These are phyloP conservation scores for Ceratothoa steindachneri DNA, from an alignment of 2,888 invertebrate species.

Conservation along the genomic window DNA sequence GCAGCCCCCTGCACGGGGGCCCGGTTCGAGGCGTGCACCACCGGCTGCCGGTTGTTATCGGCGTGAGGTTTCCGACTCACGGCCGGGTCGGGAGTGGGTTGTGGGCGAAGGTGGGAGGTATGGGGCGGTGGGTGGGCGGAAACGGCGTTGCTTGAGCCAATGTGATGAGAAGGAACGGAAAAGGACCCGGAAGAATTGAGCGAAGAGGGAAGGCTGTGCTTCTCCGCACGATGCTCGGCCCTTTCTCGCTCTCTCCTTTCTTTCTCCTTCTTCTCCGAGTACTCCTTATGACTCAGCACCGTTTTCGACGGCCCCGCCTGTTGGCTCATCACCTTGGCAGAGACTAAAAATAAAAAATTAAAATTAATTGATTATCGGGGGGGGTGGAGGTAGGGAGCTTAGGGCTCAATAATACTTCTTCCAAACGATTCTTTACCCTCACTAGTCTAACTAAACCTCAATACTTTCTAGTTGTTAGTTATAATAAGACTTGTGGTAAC, in stretches of 20 bases:
- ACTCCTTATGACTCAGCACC: slow-evolving; percentile 21
- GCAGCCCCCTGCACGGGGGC: slow-evolving; percentile 9
- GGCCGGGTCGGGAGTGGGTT: slow-evolving; percentile 8
- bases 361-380: no score
- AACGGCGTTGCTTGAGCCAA: not conserved
- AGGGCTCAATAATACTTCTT: no score
- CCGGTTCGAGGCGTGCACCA: slow-evolving; percentile 15
- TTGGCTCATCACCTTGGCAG: not conserved
- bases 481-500: no score
- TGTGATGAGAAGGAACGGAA: not conserved
- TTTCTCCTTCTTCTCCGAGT: slow-evolving; percentile 39
- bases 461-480: no score
- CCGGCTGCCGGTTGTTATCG: not conserved
- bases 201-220: not conserved
- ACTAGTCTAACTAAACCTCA: no score
- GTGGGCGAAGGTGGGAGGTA: slow-evolving; percentile 22
- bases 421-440: no score
- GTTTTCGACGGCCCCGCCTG: not conserved
- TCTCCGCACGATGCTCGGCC: slow-evolving; percentile 25
- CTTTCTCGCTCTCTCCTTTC: slow-evolving; percentile 31
- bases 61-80: slow-evolving; percentile 14
- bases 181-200: not conserved
- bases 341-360: not conserved
- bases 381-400: no score
- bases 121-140: not conserved